Percentiles rank a stretch among this genome's conserved stretches.
phyloP scores from a whole-genome alignment of 2,113 vertebrate genomes.

The Nothocercus julius region DNA sequence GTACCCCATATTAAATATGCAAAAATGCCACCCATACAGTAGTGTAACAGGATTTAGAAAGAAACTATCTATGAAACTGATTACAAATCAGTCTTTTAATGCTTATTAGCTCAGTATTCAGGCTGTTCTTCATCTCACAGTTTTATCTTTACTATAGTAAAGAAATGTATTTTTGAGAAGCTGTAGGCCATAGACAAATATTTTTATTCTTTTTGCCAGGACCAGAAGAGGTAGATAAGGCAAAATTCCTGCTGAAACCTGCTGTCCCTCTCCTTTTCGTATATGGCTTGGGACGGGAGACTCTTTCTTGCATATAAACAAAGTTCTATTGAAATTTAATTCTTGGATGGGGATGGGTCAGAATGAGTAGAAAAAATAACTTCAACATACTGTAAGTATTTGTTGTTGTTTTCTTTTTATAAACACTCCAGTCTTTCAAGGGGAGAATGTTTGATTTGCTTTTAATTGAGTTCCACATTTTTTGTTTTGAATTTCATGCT shows the following conservation, averaged over 20 bases:
- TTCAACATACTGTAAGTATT: neutral
- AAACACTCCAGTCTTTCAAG: neutral
- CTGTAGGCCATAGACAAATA: neutral
- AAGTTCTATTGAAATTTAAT: neutral
- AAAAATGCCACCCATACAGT: neutral
- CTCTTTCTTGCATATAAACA: neutral
- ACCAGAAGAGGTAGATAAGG: neutral
- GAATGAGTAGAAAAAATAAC: neutral
- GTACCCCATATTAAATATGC: neutral
- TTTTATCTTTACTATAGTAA: neutral
- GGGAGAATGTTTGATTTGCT: neutral
- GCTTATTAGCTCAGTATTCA: neutral
- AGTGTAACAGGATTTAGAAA: neutral
- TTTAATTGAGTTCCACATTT: neutral
- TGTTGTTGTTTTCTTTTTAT: neutral
- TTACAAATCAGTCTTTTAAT: neutral
- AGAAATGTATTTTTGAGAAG: neutral
- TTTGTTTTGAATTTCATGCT: neutral
- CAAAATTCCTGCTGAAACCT: neutral
- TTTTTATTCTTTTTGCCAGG: neutral
- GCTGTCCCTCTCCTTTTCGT: neutral
- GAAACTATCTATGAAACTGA: neutral
- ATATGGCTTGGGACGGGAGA: neutral
- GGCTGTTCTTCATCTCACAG: neutral
- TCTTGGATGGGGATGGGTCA: neutral